These are phyloP conservation scores for Acronicta psi DNA, from an alignment of 2,888 invertebrate genomes.

Conservation along the genomic window DNA sequence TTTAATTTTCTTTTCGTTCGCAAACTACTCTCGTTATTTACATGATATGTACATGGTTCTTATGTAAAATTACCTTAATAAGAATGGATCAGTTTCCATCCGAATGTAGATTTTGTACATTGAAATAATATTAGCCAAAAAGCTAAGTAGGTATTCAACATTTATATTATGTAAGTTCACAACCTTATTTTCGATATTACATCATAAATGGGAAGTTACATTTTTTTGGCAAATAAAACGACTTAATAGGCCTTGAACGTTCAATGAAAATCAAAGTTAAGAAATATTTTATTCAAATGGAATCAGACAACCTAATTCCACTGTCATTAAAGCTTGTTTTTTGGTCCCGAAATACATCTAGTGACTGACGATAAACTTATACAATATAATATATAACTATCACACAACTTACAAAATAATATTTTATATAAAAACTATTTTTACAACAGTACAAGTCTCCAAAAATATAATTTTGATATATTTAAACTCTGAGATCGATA, in stretches of 20 bases:
- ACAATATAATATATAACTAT: constrained; percentile 79
- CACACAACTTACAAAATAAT: constrained; percentile 77
- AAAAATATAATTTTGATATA: constrained; percentile 70
- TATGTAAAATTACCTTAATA: background rate
- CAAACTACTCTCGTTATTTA: constrained; percentile 46
- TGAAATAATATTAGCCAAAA: constrained; percentile 8
- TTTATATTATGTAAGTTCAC: constrained; percentile 35
- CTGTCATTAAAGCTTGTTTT: constrained; percentile 78
- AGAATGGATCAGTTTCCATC: no score
- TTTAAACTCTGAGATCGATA: constrained; percentile 83
- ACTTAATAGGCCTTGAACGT: constrained; percentile 12
- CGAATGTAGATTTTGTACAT: no score
- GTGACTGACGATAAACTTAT: constrained; percentile 67
- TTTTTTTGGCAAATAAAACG: no score
- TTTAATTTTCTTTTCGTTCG: constrained; percentile 64
- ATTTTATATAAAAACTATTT: constrained; percentile 53
- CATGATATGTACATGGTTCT: constrained; percentile 60
- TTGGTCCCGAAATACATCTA: constrained; percentile 74
- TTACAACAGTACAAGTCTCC: constrained; percentile 68
- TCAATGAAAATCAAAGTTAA: constrained; percentile 31
- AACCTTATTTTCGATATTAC: constrained; percentile 34
- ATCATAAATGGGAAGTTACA: no score
- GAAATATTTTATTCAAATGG: constrained; percentile 15
- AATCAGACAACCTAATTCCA: constrained; percentile 23
- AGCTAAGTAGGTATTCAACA: constrained; percentile 16